A percentile compares a stretch with the other conserved stretches of the same genome.
Evolutionary conservation across 1,140 invertebrate species (phyloP).

Genomic region (Branchinecta lynchi): DNA sequence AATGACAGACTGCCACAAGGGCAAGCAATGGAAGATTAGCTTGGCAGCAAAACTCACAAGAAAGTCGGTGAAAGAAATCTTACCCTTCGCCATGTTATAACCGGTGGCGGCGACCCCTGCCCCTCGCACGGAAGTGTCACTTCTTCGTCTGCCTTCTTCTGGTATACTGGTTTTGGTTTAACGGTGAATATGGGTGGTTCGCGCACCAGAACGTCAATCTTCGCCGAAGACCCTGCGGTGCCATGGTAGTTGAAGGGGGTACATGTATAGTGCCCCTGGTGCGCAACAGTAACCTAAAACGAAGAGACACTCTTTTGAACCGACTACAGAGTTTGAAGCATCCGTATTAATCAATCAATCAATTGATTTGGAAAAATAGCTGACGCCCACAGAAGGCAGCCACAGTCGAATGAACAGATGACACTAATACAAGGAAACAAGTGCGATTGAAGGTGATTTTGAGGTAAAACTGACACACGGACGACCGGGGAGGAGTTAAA

Average conservation of each 20-base stretch:
- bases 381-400: no score
- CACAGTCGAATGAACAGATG: no score
- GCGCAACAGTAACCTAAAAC: slow-evolving; percentile 55
- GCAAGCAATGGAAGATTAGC: no score
- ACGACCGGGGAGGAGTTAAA: no score
- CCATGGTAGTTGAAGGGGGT: slow-evolving; percentile 88
- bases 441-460: no score
- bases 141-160: slow-evolving; percentile 69
- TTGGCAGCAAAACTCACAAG: no score
- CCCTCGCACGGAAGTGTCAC: slow-evolving; percentile 87
- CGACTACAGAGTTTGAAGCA: no score
- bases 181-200: slow-evolving; percentile 71
- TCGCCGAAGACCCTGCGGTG: slow-evolving; percentile 73
- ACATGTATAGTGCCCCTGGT: slow-evolving; percentile 80
- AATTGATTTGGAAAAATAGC: no score
- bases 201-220: slow-evolving; percentile 88
- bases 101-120: slow-evolving; percentile 72
- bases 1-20: no score
- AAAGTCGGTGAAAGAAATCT: slow-evolving; percentile 23
- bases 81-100: slow-evolving; percentile 79
- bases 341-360: no score
- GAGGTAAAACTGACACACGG: no score
- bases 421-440: no score
- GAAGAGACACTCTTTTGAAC: background rate
- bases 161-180: slow-evolving; percentile 68